Base-by-base conservation (phyloP, 2,888 invertebrate species). In the Trichogramma dendrolimi region DNA sequence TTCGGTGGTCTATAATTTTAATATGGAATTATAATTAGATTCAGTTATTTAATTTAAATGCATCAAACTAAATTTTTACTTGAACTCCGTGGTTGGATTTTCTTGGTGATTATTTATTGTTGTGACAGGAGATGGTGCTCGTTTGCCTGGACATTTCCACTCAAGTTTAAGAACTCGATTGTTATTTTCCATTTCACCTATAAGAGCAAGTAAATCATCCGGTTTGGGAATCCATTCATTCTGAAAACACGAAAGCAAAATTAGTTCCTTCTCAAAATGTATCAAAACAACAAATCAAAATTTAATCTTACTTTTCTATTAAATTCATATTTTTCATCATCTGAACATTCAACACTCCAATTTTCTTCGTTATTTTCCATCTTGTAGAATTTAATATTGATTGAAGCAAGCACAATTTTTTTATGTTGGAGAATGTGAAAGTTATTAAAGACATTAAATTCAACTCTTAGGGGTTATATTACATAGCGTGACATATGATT, bases 81-180 rank as follows among this genome's bases (percentile, higher is more conserved):
- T 66, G 49, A 60, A 66, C 40, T 66, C 66, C 27, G 60, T 44
- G 7, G 71, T 69, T 10, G 72, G 65, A 51, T 75, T 71, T 8
- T 74, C 78, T 57, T 75, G 77, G 44, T 75, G 75, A 39, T 74
- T 71, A 69, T 83, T 84, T 69, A 80, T 82, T 4, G 84, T 83
- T 62, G 83, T 81, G 39, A 86, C 82, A 0, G 92, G 90, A 0
- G 91, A 89, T 4, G 89, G 90, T 4, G 88, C 84, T 60, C 90
- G 81, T 66, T 91, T 84, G 0, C 92, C 93, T 0, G 90, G 90
- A 72, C 90, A 90, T 73, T 88, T 88, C 92, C 92, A 93, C 68
- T 89, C 87, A 1, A 93, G 75, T 62, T 86, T 85, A 38, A 90
- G 80, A 40, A 86, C 83, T 44, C 85, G 86, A 49, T 84, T 87